Conservation (phyloP, 2,888 invertebrate species). For the Lepidochitona cinerea region DNA sequence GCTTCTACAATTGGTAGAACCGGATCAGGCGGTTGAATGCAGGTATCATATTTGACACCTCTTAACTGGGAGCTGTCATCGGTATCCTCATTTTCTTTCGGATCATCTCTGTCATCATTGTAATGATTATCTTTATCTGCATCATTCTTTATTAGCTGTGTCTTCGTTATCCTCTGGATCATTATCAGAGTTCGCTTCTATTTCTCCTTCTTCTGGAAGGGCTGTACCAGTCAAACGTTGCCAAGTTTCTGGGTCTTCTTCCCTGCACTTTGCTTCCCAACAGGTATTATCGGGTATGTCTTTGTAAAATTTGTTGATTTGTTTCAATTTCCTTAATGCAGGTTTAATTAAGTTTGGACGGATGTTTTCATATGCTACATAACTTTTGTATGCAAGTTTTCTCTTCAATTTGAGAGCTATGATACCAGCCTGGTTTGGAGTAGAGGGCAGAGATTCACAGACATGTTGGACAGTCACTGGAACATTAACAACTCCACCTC, state of each 20-base stretch:
- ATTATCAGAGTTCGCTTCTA: not conserved
- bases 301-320: not conserved
- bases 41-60: constrained; percentile 19
- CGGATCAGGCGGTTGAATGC: constrained; percentile 20
- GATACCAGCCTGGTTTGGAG: not conserved
- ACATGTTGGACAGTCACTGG: not conserved
- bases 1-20: not conserved
- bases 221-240: not conserved
- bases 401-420: not conserved
- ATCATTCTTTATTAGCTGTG: not conserved
- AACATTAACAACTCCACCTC: constrained; percentile 6
- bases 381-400: not conserved
- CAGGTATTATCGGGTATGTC: not conserved
- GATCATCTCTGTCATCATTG: not conserved
- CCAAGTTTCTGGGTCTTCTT: not conserved
- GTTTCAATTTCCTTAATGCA: not conserved
- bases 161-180: not conserved
- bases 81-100: not conserved
- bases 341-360: not conserved
- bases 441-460: not conserved
- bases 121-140: not conserved
- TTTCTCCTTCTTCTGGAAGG: not conserved
- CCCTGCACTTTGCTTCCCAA: not conserved
- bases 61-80: not conserved
- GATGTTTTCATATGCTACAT: not conserved